Conservation (phyloP, 2,113 vertebrate genomes). For the Podarcis muralis region DNA sequence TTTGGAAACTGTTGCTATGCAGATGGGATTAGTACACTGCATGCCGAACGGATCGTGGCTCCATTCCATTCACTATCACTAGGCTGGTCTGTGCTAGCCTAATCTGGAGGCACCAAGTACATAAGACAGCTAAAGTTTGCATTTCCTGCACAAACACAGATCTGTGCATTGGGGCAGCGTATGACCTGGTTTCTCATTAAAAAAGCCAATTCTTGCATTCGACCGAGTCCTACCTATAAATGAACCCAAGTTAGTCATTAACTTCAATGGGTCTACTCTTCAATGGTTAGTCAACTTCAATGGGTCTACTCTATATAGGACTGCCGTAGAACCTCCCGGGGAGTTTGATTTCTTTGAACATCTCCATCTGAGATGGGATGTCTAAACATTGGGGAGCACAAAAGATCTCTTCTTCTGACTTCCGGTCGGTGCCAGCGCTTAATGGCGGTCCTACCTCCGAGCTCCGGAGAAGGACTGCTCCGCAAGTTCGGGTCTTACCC, state of each 20-base stretch:
- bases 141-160: neutral
- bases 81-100: neutral
- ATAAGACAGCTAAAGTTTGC: neutral
- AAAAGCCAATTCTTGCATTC: too few relatives aligned
- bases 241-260: too few relatives aligned
- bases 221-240: too few relatives aligned
- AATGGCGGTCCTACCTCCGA: too few relatives aligned
- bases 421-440: too few relatives aligned
- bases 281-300: too few relatives aligned
- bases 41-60: constrained; percentile 5
- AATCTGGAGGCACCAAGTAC: neutral
- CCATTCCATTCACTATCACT: neutral
- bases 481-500: too few relatives aligned
- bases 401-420: neutral
- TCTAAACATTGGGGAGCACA: neutral
- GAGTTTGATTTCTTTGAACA: neutral
- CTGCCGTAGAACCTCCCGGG: too few relatives aligned
- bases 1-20: neutral
- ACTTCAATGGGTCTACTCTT: too few relatives aligned
- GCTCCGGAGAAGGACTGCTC: too few relatives aligned
- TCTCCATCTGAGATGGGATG: neutral
- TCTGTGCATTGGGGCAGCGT: too few relatives aligned
- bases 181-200: neutral
- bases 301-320: too few relatives aligned
- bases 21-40: neutral